Conservation (phyloP, 2,888 invertebrate genomes). For the Deroplatys truncata region DNA sequence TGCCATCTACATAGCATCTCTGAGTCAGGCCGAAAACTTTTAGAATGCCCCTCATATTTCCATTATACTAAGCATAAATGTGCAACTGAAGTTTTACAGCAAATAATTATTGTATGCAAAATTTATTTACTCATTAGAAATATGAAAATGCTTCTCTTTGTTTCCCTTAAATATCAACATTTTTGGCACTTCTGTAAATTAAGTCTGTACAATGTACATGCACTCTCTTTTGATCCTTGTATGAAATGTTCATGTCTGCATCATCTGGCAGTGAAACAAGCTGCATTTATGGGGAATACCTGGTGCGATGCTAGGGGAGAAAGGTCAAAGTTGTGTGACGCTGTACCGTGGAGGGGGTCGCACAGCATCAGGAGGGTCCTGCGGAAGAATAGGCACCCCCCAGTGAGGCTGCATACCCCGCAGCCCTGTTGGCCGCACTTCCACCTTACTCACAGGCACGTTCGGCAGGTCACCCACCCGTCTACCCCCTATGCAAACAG, state of each 20-base stretch:
- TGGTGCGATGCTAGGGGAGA: background rate
- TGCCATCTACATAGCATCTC: too few species aligned
- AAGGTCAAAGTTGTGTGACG: conserved; percentile 25
- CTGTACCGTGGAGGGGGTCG: conserved; percentile 30
- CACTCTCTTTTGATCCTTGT: background rate
- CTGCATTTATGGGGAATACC: background rate
- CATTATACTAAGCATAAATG: background rate
- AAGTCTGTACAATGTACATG: background rate
- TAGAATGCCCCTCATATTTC: background rate
- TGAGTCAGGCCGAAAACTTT: too few species aligned
- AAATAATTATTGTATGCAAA: background rate
- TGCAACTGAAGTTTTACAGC: background rate
- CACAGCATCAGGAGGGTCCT: conserved; percentile 31
- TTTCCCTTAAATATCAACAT: background rate
- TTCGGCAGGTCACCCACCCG: conserved; percentile 15
- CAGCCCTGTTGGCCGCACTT: conserved; percentile 24
- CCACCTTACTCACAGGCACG: conserved; percentile 5
- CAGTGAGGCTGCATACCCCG: conserved; percentile 27
- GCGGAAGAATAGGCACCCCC: conserved; percentile 25
- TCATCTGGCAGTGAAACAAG: background rate
- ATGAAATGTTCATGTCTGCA: background rate
- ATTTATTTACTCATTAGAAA: background rate
- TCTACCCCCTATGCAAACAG: background rate
- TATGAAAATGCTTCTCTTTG: too few species aligned
- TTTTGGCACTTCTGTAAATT: background rate